Percentiles rank a stretch among this genome's conserved stretches.
These are phyloP conservation scores for Dascillus cervinus DNA, from an alignment of 2,888 invertebrate species.

Conservation along the genomic window DNA sequence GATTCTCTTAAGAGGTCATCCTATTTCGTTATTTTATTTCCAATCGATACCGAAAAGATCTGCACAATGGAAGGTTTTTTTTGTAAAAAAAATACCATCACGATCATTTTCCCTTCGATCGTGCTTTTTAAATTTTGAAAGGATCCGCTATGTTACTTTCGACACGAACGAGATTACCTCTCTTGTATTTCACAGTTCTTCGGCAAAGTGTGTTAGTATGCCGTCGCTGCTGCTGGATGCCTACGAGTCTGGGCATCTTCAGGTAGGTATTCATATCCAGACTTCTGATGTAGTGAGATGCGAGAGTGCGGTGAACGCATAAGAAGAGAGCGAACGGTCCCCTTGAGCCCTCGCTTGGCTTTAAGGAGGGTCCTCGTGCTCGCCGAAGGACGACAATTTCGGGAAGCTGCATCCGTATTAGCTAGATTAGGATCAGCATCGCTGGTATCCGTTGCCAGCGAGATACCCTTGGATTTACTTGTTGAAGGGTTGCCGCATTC, in stretches of 20 bases:
- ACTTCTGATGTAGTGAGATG: conserved; percentile 42
- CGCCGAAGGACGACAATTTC: conserved; percentile 80
- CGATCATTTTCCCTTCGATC: background rate
- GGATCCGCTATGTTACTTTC: too few species aligned
- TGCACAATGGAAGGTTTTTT: conserved; percentile 1
- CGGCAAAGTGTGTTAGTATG: conserved; percentile 30
- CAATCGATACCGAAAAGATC: background rate
- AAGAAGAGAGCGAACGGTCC: conserved; percentile 54
- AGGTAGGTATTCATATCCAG: conserved; percentile 24
- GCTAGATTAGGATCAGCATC: conserved; percentile 73
- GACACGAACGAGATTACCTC: conserved; percentile 14
- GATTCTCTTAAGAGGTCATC: background rate
- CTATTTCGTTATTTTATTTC: background rate
- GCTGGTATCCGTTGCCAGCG: conserved; percentile 65
- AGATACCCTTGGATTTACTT: conserved; percentile 78
- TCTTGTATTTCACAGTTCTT: conserved; percentile 15
- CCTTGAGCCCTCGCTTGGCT: conserved; percentile 59
- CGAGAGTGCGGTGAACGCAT: conserved; percentile 67
- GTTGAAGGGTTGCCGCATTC: conserved; percentile 88
- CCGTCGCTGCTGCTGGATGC: conserved; percentile 20
- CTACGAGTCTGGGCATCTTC: conserved; percentile 15
- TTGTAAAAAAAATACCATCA: background rate
- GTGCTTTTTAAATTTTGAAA: too few species aligned
- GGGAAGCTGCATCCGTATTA: conserved; percentile 84
- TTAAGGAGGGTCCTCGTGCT: conserved; percentile 66